Evolutionary conservation across 92 coral and sea anemone genomes (phyloP), one percentile per base, ranked within the genome.

Genomic region (Porites lobata): DNA sequence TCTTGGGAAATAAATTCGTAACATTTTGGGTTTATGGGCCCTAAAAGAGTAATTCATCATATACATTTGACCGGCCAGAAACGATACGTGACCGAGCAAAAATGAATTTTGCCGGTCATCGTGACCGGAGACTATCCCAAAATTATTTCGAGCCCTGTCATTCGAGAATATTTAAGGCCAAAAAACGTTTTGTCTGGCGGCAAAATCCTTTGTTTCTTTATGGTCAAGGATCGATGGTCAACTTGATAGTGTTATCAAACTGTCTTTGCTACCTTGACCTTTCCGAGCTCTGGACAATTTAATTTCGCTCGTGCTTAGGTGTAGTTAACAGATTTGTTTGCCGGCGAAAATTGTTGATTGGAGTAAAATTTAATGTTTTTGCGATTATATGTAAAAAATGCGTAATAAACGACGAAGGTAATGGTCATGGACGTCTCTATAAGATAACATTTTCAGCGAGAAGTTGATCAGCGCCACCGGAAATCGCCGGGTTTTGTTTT

Each of bases 71-170:
- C 85, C 73, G 75, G 85, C 67, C 85, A 80, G 85, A 80, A 80
- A 80, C 85, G 75, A 71, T 80, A 65, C 73, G 85, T 79, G 84
- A 79, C 84, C 73, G 73, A 79, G 70, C 71, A 61, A 79, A 21
- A 21, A 21, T 21, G 22, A 21, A 21, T 21, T 21, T 21, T 21
- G 22, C 22, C 22, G 22, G 22, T 79, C 84, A 79, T 79, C 83
- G 21, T 79, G 83, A 54, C 83, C 72, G 72, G 83, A 79, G 69
- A 79, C 71, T 57, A 65, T 79, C 83, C 83, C 53, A 67, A 79
- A 79, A 79, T 79, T 79, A 79, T 79, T 79, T 79, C 71, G 72
- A 79, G 83, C 82, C 82, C 82, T 77, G 82, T 21, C 22, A 21
- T 21, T 21, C 32, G 32, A 29, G 32, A 29, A 29, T 29, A 29